A percentile compares a stretch with the other conserved stretches of the same genome.
Evolutionary conservation across 92 coral and sea anemone genomes (phyloP).

Genomic region (Actinostola sp.): DNA sequence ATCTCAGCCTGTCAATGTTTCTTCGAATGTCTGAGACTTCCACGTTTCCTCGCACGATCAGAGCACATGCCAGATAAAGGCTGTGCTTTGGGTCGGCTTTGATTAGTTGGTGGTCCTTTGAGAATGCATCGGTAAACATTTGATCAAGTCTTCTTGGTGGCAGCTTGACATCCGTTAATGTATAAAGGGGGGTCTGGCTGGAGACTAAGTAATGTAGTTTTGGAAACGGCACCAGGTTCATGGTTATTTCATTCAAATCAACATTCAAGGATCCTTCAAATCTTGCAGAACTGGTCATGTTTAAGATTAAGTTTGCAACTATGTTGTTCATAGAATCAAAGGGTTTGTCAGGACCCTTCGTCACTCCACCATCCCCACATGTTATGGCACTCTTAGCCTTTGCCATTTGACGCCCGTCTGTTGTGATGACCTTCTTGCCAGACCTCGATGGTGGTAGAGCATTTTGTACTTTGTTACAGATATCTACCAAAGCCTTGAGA

Average conservation of each 20-base stretch:
- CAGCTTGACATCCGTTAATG: slow-evolving; percentile 82
- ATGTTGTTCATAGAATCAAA: slow-evolving; percentile 99
- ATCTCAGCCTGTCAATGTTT: slow-evolving; percentile 92
- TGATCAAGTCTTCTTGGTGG: slow-evolving; percentile 94
- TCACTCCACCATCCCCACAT: slow-evolving; percentile 86
- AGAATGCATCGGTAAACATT: slow-evolving; percentile 96
- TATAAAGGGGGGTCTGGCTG: slow-evolving; percentile 90
- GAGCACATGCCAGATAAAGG: slow-evolving; percentile 94
- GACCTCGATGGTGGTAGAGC: slow-evolving; percentile 90
- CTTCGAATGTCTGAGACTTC: slow-evolving; percentile 93
- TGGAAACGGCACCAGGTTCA: slow-evolving; percentile 98
- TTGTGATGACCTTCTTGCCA: slow-evolving; percentile 75
- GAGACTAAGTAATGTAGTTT: slow-evolving; percentile 95
- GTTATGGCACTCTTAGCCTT: slow-evolving; percentile 92
- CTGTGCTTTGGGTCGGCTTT: slow-evolving; percentile 95
- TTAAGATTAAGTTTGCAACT: slow-evolving; percentile 90
- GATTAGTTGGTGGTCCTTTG: slow-evolving; percentile 90
- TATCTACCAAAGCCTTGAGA: slow-evolving; percentile 89
- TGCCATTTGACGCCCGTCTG: slow-evolving; percentile 59
- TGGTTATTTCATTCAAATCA: slow-evolving; percentile 96
- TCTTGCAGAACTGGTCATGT: slow-evolving; percentile 99
- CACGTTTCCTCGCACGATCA: slow-evolving; percentile 92
- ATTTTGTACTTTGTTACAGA: slow-evolving; percentile 84
- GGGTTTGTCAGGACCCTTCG: slow-evolving; percentile 85
- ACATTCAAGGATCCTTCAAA: slow-evolving; percentile 98